A percentile compares a stretch with the other conserved stretches of the same genome.
phyloP scores from a whole-genome alignment of 1,140 invertebrate genomes.

The Pseudomyrmex concolor region DNA sequence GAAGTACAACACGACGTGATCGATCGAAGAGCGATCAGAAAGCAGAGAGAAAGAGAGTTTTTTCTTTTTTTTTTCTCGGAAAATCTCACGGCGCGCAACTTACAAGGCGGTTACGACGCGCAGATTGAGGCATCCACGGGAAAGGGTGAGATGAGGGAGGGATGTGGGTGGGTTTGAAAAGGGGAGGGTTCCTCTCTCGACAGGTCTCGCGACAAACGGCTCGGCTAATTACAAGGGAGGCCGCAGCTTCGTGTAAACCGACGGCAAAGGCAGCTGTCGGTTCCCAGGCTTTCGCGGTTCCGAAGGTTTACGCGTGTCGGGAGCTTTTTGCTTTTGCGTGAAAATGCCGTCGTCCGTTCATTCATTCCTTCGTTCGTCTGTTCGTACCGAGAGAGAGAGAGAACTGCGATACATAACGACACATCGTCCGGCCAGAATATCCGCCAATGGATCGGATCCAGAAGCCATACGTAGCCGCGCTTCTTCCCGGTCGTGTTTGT shows the following conservation, averaged over 20 bases:
- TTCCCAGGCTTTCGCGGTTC: constrained; percentile 75
- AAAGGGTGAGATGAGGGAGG: neutral
- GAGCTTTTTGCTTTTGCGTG: constrained; percentile 72
- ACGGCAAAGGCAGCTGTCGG: constrained; percentile 77
- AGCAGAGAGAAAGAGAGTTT: neutral
- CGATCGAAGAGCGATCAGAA: constrained; percentile 22
- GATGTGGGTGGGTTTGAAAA: constrained; percentile 35
- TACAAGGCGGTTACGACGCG: constrained; percentile 15
- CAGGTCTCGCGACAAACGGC: constrained; percentile 71
- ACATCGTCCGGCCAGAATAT: constrained; percentile 71
- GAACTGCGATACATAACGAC: neutral
- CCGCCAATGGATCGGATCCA: constrained; percentile 72
- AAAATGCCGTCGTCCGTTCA: constrained; percentile 55
- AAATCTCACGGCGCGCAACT: constrained; percentile 28
- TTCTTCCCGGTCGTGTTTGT: constrained; percentile 65
- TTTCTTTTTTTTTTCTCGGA: constrained; percentile 9
- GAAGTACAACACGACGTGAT: neutral
- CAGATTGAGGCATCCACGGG: constrained; percentile 18
- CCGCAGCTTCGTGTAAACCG: constrained; percentile 71
- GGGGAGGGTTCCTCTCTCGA: constrained; percentile 54
- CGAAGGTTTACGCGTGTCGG: constrained; percentile 57
- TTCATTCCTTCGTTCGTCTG: too few relatives aligned
- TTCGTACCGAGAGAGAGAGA: too few relatives aligned
- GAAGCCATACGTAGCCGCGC: constrained; percentile 52
- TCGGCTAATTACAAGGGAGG: constrained; percentile 77